phyloP scores from a whole-genome alignment of 1,140 invertebrate species.

The Caenorhabditis briggsae region DNA sequence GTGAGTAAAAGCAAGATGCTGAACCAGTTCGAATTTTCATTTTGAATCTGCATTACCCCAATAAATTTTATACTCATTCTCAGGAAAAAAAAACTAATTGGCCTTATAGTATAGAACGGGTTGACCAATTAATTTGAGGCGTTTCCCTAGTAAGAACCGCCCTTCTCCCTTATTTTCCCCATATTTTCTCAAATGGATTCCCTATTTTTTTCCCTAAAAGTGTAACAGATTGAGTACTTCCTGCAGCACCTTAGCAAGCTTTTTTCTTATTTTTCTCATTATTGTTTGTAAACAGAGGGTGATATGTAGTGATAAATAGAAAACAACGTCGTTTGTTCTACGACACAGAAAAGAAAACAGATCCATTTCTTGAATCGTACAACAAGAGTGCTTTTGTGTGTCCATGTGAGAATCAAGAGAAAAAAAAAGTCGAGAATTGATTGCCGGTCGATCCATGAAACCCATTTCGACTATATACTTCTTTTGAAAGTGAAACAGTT shows the following conservation, averaged over 20 bases:
- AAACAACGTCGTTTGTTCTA: slow-evolving; percentile 8
- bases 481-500: slow-evolving; percentile 46
- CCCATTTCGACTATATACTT: not conserved
- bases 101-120: not conserved
- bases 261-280: not conserved
- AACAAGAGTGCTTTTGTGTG: not conserved
- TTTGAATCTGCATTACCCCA: no score
- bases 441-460: slow-evolving; percentile 19
- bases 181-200: not conserved
- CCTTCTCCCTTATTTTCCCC: slow-evolving; percentile 1
- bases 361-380: slow-evolving; percentile 50
- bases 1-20: not conserved
- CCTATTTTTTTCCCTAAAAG: not conserved
- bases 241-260: not conserved
- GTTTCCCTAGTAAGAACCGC: not conserved
- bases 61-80: no score
- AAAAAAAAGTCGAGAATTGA: no score
- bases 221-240: slow-evolving; percentile 8
- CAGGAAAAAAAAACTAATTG: not conserved
- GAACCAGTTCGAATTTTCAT: no score
- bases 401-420: slow-evolving; percentile 7
- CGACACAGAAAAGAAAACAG: not conserved
- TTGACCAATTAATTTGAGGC: slow-evolving; percentile 37
- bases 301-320: not conserved
- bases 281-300: slow-evolving; percentile 38